Evolutionary conservation across 2,888 invertebrate species (phyloP).

Genomic region (Chrysodeixis includens): DNA sequence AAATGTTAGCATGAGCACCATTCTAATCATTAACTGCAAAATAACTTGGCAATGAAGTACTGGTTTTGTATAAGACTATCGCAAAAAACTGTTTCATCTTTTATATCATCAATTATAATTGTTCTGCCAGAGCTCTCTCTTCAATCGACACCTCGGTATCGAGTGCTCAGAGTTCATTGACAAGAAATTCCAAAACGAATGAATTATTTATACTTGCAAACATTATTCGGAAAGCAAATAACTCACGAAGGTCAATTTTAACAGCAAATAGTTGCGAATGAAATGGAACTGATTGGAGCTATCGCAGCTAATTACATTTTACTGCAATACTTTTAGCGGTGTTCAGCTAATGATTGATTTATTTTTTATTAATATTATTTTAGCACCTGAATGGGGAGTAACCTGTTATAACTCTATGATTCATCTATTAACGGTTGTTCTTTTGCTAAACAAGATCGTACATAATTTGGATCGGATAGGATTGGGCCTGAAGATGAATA

Average conservation of each 20-base stretch:
- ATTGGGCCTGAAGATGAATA: background rate
- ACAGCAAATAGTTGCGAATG: conserved; percentile 16
- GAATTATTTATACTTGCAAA: conserved; percentile 37
- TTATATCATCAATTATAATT: background rate
- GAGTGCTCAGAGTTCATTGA: conserved; percentile 27
- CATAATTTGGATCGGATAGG: background rate
- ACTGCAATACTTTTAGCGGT: background rate
- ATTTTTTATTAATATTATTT: background rate
- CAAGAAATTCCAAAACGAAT: conserved; percentile 29
- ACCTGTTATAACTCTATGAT: too few species aligned
- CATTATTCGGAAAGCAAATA: conserved; percentile 34
- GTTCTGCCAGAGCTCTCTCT: background rate
- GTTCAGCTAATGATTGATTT: background rate
- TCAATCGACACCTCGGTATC: background rate
- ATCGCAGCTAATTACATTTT: background rate
- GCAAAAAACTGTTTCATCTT: background rate
- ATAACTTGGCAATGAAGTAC: background rate
- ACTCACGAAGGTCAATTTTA: conserved; percentile 33
- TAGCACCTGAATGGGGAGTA: too few species aligned
- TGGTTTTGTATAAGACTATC: background rate
- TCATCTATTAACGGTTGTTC: too few species aligned
- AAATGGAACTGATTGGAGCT: conserved; percentile 18
- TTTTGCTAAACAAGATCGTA: too few species aligned
- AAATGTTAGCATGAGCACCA: background rate
- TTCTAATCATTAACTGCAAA: background rate